These are phyloP conservation scores for Coregonus sp. DNA, from an alignment of 2,797 vertebrate species.

Conservation along the genomic window DNA sequence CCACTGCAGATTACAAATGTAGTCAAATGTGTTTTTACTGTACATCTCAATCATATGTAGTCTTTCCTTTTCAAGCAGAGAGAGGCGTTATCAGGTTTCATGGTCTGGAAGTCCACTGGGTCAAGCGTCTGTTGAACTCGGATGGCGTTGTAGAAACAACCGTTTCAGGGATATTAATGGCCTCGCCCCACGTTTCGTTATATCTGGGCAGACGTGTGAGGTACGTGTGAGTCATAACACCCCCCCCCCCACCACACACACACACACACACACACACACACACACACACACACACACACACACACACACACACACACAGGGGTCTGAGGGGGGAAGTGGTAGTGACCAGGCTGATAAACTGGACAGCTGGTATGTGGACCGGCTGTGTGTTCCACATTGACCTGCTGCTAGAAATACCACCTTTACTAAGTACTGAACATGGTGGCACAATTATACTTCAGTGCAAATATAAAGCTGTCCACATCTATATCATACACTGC, in stretches of 20 bases:
- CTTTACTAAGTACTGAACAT: slow-evolving; percentile 28
- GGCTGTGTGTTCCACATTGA: slow-evolving; percentile 29
- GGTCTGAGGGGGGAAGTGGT: slow-evolving; percentile 41
- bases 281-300: no score
- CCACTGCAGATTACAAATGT: not conserved
- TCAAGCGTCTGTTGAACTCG: slow-evolving; percentile 55
- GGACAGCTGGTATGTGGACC: slow-evolving; percentile 37
- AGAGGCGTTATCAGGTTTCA: slow-evolving; percentile 51
- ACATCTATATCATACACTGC: no score
- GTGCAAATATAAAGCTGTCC: not conserved
- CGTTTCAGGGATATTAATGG: slow-evolving; percentile 55
- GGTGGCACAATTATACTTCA: slow-evolving; percentile 19
- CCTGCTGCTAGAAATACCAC: slow-evolving; percentile 36
- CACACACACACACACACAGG: slow-evolving; percentile 30
- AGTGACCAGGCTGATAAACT: slow-evolving; percentile 45
- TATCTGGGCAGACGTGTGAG: slow-evolving; percentile 23
- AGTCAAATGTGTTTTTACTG: not conserved
- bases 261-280: no score
- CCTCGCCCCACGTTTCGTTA: slow-evolving; percentile 33
- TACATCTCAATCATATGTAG: slow-evolving; percentile 43
- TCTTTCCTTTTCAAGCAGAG: slow-evolving; percentile 59
- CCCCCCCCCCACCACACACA: no score
- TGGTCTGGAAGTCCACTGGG: slow-evolving; percentile 63
- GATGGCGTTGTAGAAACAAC: slow-evolving; percentile 52
- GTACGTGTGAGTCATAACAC: not conserved